Evolutionary conservation across 2,888 invertebrate species (phyloP).

Genomic region (Heliothis peltigera): DNA sequence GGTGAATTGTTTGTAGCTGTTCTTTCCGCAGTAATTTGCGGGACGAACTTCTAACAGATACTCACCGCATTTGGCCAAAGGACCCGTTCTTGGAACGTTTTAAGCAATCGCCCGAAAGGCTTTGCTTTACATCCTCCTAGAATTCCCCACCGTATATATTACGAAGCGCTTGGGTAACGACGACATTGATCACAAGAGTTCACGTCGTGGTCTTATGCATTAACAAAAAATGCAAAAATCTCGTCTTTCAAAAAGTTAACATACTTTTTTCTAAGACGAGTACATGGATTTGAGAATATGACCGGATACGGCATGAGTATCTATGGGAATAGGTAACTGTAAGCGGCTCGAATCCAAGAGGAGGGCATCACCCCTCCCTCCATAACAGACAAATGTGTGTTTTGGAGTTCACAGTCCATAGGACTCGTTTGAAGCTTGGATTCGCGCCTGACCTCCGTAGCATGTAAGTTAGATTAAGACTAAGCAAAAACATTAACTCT

Average conservation of each 20-base stretch:
- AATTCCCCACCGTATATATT: neutral
- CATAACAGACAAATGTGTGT: neutral
- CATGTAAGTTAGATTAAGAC: neutral
- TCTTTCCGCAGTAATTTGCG: neutral
- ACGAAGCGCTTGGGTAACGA: neutral
- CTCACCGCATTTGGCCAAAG: neutral
- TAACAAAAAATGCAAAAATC: constrained; percentile 1
- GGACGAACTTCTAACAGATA: neutral
- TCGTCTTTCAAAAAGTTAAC: neutral
- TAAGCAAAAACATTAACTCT: neutral
- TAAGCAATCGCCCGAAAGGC: neutral
- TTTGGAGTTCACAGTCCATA: neutral
- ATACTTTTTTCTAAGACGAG: neutral
- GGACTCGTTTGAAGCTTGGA: neutral
- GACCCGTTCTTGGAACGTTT: neutral
- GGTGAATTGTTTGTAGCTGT: neutral
- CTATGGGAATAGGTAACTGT: constrained; percentile 1
- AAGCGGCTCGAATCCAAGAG: neutral
- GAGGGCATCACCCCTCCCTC: neutral
- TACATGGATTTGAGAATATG: constrained; percentile 2
- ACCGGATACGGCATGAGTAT: neutral
- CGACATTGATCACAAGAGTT: neutral
- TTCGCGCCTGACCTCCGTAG: neutral
- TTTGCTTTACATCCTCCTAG: neutral
- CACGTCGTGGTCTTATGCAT: neutral